phyloP scores from a whole-genome alignment of 1,140 invertebrate species.

The Tetramorium parvispinum region DNA sequence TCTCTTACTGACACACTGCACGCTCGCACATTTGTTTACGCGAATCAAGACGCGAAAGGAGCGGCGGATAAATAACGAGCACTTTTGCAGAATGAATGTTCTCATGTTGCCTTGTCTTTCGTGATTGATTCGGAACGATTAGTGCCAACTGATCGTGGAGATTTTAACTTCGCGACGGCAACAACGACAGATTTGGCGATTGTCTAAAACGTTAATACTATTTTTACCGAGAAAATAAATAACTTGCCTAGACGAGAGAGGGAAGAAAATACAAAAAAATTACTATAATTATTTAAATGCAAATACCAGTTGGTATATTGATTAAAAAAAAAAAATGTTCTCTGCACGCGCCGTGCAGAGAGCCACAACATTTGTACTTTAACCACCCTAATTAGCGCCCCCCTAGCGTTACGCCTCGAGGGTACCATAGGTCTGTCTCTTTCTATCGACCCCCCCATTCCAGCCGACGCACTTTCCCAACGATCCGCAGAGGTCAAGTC shows the following conservation, averaged over 20 bases:
- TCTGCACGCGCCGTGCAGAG: neutral
- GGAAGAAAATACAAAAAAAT: neutral
- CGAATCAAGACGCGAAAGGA: slow-evolving; percentile 28
- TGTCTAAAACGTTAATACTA: neutral
- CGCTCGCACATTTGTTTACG: slow-evolving; percentile 61
- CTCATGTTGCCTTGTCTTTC: neutral
- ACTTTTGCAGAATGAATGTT: slow-evolving; percentile 54
- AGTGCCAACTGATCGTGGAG: neutral
- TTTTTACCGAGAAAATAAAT: neutral
- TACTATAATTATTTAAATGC: neutral
- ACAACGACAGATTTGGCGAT: neutral
- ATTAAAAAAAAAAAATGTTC: neutral
- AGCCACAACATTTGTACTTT: slow-evolving; percentile 10
- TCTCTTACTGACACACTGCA: slow-evolving; percentile 61
- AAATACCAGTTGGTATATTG: neutral
- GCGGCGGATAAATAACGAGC: slow-evolving; percentile 59
- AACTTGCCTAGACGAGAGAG: neutral
- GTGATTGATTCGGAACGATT: slow-evolving; percentile 39
- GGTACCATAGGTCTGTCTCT: slow-evolving; percentile 5
- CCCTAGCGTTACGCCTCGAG: slow-evolving; percentile 5
- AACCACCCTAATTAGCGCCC: slow-evolving; percentile 42
- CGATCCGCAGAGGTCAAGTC: slow-evolving; percentile 50
- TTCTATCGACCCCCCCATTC: neutral
- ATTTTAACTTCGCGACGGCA: neutral
- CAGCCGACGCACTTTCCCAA: neutral